Conservation (phyloP, 2,888 invertebrate species). For the Adelognathus sp. region DNA sequence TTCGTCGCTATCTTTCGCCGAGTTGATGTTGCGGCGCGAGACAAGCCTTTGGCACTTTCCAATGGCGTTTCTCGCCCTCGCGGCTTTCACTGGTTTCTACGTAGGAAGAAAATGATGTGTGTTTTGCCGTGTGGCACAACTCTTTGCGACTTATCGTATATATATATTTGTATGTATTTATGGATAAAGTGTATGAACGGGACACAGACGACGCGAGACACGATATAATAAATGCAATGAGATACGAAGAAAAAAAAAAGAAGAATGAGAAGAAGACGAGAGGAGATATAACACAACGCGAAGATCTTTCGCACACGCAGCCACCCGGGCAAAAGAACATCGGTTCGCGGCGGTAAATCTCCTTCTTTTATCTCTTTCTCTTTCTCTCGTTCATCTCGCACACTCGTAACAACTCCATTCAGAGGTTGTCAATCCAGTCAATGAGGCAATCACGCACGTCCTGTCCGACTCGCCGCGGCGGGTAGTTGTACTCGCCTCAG, state of each 20-base stretch:
- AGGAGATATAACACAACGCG: neutral
- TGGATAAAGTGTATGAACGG: neutral
- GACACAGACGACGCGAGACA: neutral
- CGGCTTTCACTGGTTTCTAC: constrained; percentile 51
- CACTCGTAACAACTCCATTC: constrained; percentile 75
- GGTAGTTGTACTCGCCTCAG: constrained; percentile 32
- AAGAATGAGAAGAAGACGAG: constrained; percentile 1
- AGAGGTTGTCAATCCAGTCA: constrained; percentile 77
- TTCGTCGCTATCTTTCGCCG: constrained; percentile 3
- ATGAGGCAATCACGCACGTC: constrained; percentile 80
- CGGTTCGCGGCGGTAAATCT: constrained; percentile 41
- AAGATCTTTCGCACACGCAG: neutral
- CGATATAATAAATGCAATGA: neutral
- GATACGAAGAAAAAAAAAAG: neutral
- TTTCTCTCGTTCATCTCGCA: constrained; percentile 49
- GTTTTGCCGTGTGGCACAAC: neutral
- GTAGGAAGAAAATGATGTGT: constrained; percentile 52
- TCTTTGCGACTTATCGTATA: neutral
- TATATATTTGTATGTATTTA: too few relatives aligned
- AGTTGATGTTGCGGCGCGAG: constrained; percentile 11
- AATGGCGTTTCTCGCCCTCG: constrained; percentile 49
- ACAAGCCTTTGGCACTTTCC: constrained; percentile 40
- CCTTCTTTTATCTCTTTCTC: constrained; percentile 31
- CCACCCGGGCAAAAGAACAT: constrained; percentile 55
- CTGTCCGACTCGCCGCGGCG: constrained; percentile 69